Evolutionary conservation across 2,888 invertebrate species (phyloP), one percentile per base, ranked within the genome.

Genomic region (Apotomis turbidana): DNA sequence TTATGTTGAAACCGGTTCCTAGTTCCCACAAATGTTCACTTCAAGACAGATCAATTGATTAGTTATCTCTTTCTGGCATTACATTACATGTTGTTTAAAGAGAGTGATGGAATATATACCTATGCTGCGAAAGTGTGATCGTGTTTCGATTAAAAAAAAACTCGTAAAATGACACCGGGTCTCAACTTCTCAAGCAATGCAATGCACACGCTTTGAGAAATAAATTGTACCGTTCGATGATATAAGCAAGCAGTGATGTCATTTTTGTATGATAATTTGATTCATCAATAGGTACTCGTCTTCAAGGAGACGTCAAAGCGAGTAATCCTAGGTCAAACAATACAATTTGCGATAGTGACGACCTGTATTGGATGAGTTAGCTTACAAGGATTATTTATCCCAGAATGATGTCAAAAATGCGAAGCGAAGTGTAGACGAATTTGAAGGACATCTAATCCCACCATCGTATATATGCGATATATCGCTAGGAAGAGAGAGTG

Each of bases 1-100:
- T 74, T 64, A 67, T 68, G 71, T 86, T 85, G 84, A 84, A 77
- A 79, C 75, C 70, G 71, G 78, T 76, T 74, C 72, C 70, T 71
- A 70, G 80, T 85, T 87, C 87, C 76, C 87, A 87, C 81, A 79
- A 74, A 74, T 74, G 74, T 76, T 74, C 80, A 81, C 82, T 85
- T 52, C 44, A 79, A 80, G 68, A 15, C 76, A 73, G 68, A 77
- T 74, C 75, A 74, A 77, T 80, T 76, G 74, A 78, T 77, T 71
- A 49, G 71, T 68, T 80, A 72, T 85, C 83, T 84, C 85, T 76
- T 76, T 87, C 83, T 80, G 73, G 59, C 79, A 71, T 63, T 67
- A 70, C 60, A 71, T 72, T 61, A 59, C 38, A 74, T 61, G 70
- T 70, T 60, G 74, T 74, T 70, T 78, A 78, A 79, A 73, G 80